Percentiles rank a stretch among this genome's conserved stretches.
Evolutionary conservation across 2,797 vertebrate species (phyloP).

Genomic region (Buphagus erythrorhynchus): DNA sequence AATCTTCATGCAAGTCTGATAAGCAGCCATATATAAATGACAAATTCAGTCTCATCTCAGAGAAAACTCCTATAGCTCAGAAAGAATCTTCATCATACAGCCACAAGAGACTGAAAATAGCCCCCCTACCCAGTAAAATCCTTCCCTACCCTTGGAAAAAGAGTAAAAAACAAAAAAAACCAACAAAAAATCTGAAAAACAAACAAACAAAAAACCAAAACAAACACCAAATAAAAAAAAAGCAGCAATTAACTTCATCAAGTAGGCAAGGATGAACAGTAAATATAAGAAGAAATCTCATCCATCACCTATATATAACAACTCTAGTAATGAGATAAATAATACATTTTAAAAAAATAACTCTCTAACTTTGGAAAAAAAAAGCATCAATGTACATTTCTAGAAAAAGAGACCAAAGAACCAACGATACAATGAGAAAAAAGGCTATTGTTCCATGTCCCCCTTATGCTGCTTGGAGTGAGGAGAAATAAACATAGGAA

Average conservation of each 20-base stretch:
- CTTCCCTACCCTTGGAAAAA: background rate
- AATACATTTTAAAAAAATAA: background rate
- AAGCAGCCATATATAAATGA: background rate
- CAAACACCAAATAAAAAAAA: background rate
- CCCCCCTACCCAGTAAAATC: fast-evolving
- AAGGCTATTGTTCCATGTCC: background rate
- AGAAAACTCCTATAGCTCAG: background rate
- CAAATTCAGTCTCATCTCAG: background rate
- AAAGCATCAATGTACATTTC: background rate
- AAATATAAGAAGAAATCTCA: background rate
- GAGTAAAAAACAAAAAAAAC: background rate
- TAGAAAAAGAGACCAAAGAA: background rate
- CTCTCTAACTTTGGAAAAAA: background rate
- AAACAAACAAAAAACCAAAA: background rate
- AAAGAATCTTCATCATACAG: background rate
- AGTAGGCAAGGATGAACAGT: background rate
- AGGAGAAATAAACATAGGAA: background rate
- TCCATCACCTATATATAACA: background rate
- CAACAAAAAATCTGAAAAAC: background rate
- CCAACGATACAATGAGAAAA: background rate
- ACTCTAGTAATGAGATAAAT: background rate
- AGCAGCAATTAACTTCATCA: background rate
- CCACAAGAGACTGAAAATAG: background rate
- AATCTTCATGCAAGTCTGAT: background rate
- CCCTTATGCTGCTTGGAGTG: background rate